phyloP scores from a whole-genome alignment of 2,888 invertebrate species.

The Mystacides longicornis region DNA sequence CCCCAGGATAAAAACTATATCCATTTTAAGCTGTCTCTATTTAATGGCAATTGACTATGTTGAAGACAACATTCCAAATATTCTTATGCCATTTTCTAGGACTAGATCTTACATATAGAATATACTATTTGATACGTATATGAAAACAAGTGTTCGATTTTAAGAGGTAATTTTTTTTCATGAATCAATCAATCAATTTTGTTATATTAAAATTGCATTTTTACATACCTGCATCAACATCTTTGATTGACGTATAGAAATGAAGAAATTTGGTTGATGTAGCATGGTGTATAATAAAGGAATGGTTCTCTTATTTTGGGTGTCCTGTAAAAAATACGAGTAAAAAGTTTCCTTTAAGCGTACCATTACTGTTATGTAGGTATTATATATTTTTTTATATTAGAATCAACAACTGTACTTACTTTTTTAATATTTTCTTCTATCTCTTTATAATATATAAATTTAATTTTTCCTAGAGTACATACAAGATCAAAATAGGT shows the following conservation, averaged over 20 bases:
- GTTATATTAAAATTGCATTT: no score
- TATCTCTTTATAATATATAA: slow-evolving; percentile 23
- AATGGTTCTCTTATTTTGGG: neutral
- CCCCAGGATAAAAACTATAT: no score
- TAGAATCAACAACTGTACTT: no score
- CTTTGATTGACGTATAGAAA: slow-evolving; percentile 21
- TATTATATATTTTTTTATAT: neutral
- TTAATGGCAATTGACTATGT: no score
- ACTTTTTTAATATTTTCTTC: neutral
- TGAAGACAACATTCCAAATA: neutral
- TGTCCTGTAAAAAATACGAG: neutral
- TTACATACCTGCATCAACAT: slow-evolving; percentile 15
- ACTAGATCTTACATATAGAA: neutral
- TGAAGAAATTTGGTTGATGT: slow-evolving; percentile 42
- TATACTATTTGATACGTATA: neutral
- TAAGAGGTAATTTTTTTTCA: no score
- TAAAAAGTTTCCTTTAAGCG: no score
- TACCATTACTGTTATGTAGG: neutral
- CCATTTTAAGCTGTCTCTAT: no score
- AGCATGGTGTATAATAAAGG: slow-evolving; percentile 35
- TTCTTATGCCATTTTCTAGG: neutral
- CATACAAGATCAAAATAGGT: slow-evolving; percentile 39
- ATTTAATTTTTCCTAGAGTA: slow-evolving; percentile 40
- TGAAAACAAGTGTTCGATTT: neutral
- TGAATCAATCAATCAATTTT: no score